phyloP scores from a whole-genome alignment of 2,797 vertebrate genomes.

The Synanceia verrucosa region DNA sequence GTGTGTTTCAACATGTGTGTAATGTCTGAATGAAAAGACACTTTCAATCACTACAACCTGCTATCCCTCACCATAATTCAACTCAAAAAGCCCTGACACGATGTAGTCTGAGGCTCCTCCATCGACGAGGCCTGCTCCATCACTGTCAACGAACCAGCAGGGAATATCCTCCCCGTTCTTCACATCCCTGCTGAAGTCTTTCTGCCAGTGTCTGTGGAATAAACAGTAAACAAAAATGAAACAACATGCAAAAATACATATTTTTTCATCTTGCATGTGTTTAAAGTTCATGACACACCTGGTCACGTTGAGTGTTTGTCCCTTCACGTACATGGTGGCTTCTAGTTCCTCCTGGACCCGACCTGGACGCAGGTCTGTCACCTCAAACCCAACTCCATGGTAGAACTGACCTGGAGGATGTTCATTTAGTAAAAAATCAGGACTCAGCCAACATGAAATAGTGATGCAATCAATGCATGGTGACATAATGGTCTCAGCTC shows the following conservation, averaged over 20 bases:
- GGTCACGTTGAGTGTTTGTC: slow-evolving; percentile 85
- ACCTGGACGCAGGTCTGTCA: slow-evolving; percentile 78
- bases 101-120: slow-evolving; percentile 87
- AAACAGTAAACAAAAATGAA: no score
- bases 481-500: neutral
- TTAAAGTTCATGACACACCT: slow-evolving; percentile 75
- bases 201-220: slow-evolving; percentile 87
- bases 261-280: neutral
- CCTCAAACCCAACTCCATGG: slow-evolving; percentile 84
- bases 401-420: slow-evolving; percentile 88
- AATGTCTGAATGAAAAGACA: neutral
- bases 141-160: slow-evolving; percentile 91
- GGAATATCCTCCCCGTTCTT: slow-evolving; percentile 70
- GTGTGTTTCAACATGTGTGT: neutral
- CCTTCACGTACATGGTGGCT: slow-evolving; percentile 89
- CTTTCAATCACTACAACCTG: neutral
- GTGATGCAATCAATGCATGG: neutral
- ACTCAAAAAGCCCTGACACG: slow-evolving; percentile 71
- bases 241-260: neutral
- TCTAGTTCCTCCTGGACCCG: slow-evolving; percentile 80
- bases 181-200: slow-evolving; percentile 83
- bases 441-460: neutral
- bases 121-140: slow-evolving; percentile 88
- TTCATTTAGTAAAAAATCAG: neutral
- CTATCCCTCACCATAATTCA: neutral